Evolutionary conservation across 2,797 vertebrate species (phyloP).

Genomic region (Alectoris magna): DNA sequence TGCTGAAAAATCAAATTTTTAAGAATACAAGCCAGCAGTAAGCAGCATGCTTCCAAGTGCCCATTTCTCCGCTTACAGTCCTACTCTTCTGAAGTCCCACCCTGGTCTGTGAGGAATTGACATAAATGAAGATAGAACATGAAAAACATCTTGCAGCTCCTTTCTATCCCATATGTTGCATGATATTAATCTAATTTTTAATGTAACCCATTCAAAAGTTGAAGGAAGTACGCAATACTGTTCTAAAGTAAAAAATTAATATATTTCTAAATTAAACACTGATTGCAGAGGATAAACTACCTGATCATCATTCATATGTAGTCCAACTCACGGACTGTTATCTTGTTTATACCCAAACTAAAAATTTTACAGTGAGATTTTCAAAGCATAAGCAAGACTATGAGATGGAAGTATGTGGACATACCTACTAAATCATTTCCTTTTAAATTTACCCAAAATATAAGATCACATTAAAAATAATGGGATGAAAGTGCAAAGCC

Average conservation of each 20-base stretch:
- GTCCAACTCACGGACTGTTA: not conserved
- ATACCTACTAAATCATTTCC: not conserved
- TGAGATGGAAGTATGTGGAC: not conserved
- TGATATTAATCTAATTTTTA: not conserved
- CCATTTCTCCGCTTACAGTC: not conserved
- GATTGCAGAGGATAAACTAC: not conserved
- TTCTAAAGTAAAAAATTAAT: not conserved
- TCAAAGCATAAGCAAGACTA: not conserved
- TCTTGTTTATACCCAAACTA: not conserved
- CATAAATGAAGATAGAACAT: not conserved
- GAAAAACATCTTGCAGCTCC: not conserved
- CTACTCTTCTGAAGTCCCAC: not conserved
- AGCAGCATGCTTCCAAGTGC: not conserved
- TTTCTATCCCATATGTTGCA: not conserved
- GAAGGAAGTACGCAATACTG: not conserved
- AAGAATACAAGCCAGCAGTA: not conserved
- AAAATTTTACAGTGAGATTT: not conserved
- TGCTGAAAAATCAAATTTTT: not conserved
- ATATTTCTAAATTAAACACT: not conserved
- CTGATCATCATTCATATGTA: fast-evolving
- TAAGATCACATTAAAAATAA: not conserved
- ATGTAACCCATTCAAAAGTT: not conserved
- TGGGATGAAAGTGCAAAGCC: constrained; percentile 40
- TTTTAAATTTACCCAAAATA: not conserved
- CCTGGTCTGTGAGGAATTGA: not conserved